Conservation (phyloP, 2,888 invertebrate species). For the Automeris io region DNA sequence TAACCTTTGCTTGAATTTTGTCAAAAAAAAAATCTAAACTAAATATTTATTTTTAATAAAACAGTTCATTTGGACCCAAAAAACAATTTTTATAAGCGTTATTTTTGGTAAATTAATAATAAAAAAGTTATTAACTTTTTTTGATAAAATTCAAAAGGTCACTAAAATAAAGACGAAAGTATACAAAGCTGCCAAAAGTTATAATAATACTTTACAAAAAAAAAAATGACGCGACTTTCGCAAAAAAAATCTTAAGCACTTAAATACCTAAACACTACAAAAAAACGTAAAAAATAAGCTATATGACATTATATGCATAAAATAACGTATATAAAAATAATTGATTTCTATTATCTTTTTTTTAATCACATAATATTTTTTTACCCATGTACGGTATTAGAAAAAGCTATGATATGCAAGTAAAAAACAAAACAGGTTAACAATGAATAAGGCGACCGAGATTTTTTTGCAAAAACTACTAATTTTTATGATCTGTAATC, state of each 20-base stretch:
- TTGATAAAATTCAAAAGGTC: slow-evolving; percentile 2
- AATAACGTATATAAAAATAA: slow-evolving; percentile 61
- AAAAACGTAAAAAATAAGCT: slow-evolving; percentile 58
- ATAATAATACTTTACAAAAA: slow-evolving; percentile 8
- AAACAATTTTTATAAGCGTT: background rate
- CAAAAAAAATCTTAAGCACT: slow-evolving; percentile 41
- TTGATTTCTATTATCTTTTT: slow-evolving; percentile 25
- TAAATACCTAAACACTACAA: slow-evolving; percentile 36
- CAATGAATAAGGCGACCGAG: slow-evolving; percentile 6
- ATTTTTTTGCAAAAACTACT: background rate
- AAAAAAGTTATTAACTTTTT: background rate
- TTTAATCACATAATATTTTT: slow-evolving; percentile 40
- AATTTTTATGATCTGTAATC: background rate
- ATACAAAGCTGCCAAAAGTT: slow-evolving; percentile 4
- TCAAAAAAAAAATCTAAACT: background rate
- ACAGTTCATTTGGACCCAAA: background rate
- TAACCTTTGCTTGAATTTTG: background rate
- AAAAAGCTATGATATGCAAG: background rate
- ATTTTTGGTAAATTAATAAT: too few relatives aligned
- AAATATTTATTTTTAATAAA: background rate
- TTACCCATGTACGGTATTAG: background rate
- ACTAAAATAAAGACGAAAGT: slow-evolving; percentile 2
- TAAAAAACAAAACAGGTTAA: slow-evolving; percentile 3
- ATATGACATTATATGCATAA: slow-evolving; percentile 13
- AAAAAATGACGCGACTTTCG: slow-evolving; percentile 1